These are phyloP conservation scores for Clarias fuscus DNA, from an alignment of 2,797 vertebrate species.

Conservation along the genomic window DNA sequence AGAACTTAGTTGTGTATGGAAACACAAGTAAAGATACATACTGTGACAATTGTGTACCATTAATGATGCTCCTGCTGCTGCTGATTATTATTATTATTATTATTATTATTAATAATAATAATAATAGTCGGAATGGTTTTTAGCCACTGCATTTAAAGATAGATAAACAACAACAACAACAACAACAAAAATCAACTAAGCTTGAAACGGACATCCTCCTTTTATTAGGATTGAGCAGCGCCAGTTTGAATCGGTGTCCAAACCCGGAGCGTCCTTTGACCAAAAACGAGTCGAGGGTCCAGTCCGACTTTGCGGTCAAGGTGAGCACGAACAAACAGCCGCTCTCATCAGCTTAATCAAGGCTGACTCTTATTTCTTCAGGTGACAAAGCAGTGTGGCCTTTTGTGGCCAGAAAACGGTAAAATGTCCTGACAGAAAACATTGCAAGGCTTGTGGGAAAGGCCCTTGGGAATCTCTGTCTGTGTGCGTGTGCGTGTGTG, in stretches of 20 bases:
- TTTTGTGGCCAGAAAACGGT: conserved; percentile 52
- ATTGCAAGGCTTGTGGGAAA: conserved; percentile 43
- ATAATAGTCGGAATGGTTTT: neutral
- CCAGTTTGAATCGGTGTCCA: conserved; percentile 68
- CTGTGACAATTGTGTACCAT: neutral
- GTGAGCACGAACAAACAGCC: conserved; percentile 67
- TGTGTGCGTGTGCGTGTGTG: neutral
- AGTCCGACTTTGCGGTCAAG: conserved; percentile 59
- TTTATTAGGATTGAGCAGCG: conserved; percentile 70
- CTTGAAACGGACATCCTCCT: conserved; percentile 64
- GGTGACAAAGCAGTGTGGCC: conserved; percentile 63
- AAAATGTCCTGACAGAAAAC: conserved; percentile 61
- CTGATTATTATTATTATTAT: neutral
- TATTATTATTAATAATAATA: neutral
- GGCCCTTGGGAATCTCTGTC: conserved; percentile 13
- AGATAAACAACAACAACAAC: conserved; percentile 47
- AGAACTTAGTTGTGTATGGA: neutral
- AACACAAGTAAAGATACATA: neutral
- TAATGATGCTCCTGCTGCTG: neutral
- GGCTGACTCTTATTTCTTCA: conserved; percentile 73
- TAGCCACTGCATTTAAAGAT: conserved; percentile 15
- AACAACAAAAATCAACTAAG: conserved; percentile 41
- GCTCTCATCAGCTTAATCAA: conserved; percentile 74
- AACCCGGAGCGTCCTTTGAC: conserved; percentile 57
- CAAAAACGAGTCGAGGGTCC: conserved; percentile 48